A percentile compares a stretch with the other conserved stretches of the same genome.
Evolutionary conservation across 2,888 invertebrate species (phyloP).

Genomic region (Zeuzera pyrina): DNA sequence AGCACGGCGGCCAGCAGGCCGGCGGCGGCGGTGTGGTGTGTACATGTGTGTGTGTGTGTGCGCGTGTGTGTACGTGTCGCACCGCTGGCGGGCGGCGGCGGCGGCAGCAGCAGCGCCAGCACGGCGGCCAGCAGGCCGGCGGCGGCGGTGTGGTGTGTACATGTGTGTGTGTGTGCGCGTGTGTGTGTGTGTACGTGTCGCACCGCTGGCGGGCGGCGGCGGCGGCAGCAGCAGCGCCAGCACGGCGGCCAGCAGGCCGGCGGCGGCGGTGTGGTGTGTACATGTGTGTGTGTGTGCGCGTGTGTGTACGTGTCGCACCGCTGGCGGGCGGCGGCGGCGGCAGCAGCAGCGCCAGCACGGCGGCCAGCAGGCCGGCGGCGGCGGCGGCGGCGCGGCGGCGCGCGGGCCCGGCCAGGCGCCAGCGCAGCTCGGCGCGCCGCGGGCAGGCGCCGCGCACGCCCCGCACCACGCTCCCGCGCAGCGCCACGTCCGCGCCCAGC

Average conservation of each 20-base stretch:
- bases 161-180: no score
- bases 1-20: slow-evolving; percentile 26
- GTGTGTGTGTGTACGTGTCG: no score
- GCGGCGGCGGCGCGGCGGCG: slow-evolving; percentile 45
- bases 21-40: slow-evolving; percentile 28
- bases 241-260: slow-evolving; percentile 29
- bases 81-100: slow-evolving; percentile 20
- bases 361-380: slow-evolving; percentile 46
- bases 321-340: neutral
- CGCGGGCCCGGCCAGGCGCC: slow-evolving; percentile 31
- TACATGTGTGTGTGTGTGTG: no score
- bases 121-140: slow-evolving; percentile 31
- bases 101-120: slow-evolving; percentile 19
- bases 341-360: slow-evolving; percentile 21
- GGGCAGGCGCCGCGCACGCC: slow-evolving; percentile 31
- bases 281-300: no score
- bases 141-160: slow-evolving; percentile 58
- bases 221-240: slow-evolving; percentile 19
- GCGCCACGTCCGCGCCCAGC: slow-evolving; percentile 54
- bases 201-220: slow-evolving; percentile 14
- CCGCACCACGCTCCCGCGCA: slow-evolving; percentile 43
- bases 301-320: no score
- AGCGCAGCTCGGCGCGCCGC: slow-evolving; percentile 11
- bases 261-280: slow-evolving; percentile 24
- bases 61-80: no score